These are phyloP conservation scores for Anthonomus grandis DNA, from an alignment of 1,140 invertebrate genomes.

Conservation along the genomic window DNA sequence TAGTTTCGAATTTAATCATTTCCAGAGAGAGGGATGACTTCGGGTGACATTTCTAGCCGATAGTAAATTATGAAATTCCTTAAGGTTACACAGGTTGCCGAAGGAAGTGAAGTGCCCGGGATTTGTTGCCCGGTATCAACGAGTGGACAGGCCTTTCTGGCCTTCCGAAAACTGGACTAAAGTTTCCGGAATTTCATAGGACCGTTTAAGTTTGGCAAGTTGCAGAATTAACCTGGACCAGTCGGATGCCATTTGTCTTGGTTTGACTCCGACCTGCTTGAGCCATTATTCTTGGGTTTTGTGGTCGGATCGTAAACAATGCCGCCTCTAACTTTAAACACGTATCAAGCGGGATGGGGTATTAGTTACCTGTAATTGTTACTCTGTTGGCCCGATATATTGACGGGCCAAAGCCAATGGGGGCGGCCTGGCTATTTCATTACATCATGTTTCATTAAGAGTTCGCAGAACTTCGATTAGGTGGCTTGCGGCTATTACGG, in stretches of 20 bases:
- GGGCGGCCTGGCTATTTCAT: slow-evolving; percentile 43
- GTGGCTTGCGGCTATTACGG: slow-evolving; percentile 32
- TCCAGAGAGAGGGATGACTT: not conserved
- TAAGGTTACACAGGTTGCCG: slow-evolving; percentile 32
- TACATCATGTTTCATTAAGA: slow-evolving; percentile 44
- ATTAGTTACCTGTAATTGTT: slow-evolving; percentile 49
- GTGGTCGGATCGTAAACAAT: slow-evolving; percentile 47
- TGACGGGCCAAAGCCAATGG: too few species aligned
- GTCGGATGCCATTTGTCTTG: slow-evolving; percentile 48
- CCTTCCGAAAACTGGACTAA: slow-evolving; percentile 30
- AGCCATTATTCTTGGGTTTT: slow-evolving; percentile 44
- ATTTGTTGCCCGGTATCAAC: too few species aligned
- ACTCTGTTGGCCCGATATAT: slow-evolving; percentile 39
- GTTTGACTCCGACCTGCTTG: slow-evolving; percentile 43
- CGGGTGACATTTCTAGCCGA: slow-evolving; percentile 9
- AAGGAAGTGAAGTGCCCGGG: slow-evolving; percentile 28
- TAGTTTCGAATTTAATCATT: too few species aligned
- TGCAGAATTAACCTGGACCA: slow-evolving; percentile 48
- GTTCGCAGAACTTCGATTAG: slow-evolving; percentile 39
- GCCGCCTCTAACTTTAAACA: slow-evolving; percentile 48
- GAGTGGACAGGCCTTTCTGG: slow-evolving; percentile 32
- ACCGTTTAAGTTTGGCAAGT: slow-evolving; percentile 45
- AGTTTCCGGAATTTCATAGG: slow-evolving; percentile 41
- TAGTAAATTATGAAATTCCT: slow-evolving; percentile 38
- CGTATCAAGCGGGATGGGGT: slow-evolving; percentile 46